Base-by-base conservation (phyloP, 1,140 invertebrate genomes). In the Bicyclus anynana region DNA sequence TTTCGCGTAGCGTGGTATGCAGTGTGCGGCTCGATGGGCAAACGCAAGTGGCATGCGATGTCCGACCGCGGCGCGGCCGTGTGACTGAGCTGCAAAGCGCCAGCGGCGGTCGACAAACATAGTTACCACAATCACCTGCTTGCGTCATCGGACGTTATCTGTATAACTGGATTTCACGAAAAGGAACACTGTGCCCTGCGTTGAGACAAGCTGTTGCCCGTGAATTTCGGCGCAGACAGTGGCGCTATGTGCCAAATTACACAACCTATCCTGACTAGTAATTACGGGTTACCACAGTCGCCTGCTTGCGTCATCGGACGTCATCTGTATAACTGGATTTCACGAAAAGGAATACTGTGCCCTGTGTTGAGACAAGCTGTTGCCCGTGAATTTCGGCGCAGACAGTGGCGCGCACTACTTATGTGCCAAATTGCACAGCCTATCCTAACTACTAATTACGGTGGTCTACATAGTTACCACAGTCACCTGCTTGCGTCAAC, bases 1-100 rank as follows among this genome's bases (percentile, higher is more conserved):
- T 80, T 77, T 80, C 76, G 74, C 67, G 67, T 65, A 49, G 62
- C 66, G 71, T 62, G 33, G 72, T 61, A 51, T 48, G 61, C 67
- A 66, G 72, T 61, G 48, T 48, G 61, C 67, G 65, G 63, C 53
- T 52, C 52, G 63, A 65, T 66, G 66, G 60, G 63, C 66, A 64
- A 56, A 62, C 67, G 68, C 69, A 65, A 67, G 75, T 77, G 68
- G 59, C 70, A 44, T 44, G 40, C 40, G 40, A 44, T 44, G 66
- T 65, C 67, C 61, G 49, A 48, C 59, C 67, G 62, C 67, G 51
- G 64, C 67, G 59, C 65, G 64, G 61, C 66, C 53, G 64, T 69
- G 56, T 67, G 76, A 79, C 68, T 69, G 72, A 44, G 40, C 9
- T 20, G 40, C 12, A 44, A 69, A 51, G 57, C 37, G 50, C 35